Conservation (phyloP, 1,140 invertebrate species). For the Aphaenogaster floridana region DNA sequence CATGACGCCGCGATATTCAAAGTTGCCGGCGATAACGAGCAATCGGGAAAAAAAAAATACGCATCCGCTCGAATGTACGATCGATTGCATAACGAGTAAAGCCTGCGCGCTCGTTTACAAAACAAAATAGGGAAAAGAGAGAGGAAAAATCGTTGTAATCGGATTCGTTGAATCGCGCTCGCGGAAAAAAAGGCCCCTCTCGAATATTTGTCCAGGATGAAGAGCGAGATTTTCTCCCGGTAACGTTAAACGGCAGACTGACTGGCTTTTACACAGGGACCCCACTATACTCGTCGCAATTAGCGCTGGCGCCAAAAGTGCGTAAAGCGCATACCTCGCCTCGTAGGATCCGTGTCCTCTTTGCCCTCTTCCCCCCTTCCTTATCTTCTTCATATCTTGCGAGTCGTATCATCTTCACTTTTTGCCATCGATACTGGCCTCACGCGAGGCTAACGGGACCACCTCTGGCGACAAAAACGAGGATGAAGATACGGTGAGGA, state of each 20-base stretch:
- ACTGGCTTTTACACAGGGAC: constrained; percentile 25
- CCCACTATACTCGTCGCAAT: constrained; percentile 34
- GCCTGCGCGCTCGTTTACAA: neutral
- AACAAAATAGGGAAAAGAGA: neutral
- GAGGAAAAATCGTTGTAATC: neutral
- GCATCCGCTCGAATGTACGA: neutral
- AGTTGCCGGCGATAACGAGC: constrained; percentile 40
- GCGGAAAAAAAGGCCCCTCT: neutral
- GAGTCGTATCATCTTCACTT: neutral
- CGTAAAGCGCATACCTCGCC: constrained; percentile 57
- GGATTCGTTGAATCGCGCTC: constrained; percentile 16
- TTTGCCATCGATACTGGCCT: neutral
- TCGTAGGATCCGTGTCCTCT: constrained; percentile 19
- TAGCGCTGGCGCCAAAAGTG: constrained; percentile 62
- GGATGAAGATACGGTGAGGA: constrained; percentile 9
- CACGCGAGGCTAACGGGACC: constrained; percentile 13
- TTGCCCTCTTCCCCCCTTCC: neutral
- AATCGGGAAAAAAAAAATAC: neutral
- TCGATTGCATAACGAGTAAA: constrained; percentile 8
- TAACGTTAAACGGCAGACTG: constrained; percentile 58
- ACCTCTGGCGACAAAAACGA: neutral
- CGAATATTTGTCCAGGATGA: neutral
- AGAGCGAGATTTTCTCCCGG: constrained; percentile 56
- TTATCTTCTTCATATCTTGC: neutral
- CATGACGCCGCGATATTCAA: neutral